phyloP scores from a whole-genome alignment of 2,888 invertebrate genomes.

The Aelia acuminata region DNA sequence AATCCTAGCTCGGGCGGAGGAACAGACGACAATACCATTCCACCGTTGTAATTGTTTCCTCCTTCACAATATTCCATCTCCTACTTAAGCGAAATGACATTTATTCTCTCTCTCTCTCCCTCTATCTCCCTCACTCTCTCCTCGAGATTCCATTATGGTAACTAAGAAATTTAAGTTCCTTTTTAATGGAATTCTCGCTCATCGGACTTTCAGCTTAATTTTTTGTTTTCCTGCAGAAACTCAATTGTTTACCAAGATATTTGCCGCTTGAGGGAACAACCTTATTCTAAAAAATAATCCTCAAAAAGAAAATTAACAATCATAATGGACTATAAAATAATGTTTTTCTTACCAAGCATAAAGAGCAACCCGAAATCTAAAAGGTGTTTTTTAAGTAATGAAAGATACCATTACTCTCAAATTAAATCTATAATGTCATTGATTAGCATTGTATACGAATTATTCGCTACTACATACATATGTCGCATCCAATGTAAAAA shows the following conservation, averaged over 20 bases:
- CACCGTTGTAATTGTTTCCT: slow-evolving; percentile 52
- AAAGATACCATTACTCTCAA: too few species aligned
- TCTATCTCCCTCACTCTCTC: not conserved
- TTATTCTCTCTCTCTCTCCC: slow-evolving; percentile 34
- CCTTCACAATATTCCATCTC: slow-evolving; percentile 54
- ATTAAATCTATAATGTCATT: too few species aligned
- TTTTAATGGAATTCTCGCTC: slow-evolving; percentile 54
- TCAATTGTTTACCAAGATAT: slow-evolving; percentile 14
- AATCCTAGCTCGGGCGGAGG: slow-evolving; percentile 16
- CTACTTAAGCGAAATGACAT: slow-evolving; percentile 58
- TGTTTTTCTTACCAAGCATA: too few species aligned
- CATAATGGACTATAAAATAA: not conserved
- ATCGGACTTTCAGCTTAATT: slow-evolving; percentile 1
- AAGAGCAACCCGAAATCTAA: too few species aligned
- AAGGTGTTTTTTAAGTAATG: too few species aligned
- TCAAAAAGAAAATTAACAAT: not conserved
- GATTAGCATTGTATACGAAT: too few species aligned
- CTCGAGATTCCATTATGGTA: slow-evolving; percentile 54
- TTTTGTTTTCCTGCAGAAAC: not conserved
- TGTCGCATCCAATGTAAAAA: too few species aligned
- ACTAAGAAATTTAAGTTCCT: slow-evolving; percentile 56
- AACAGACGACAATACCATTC: slow-evolving; percentile 44
- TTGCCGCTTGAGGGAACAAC: not conserved
- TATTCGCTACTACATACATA: too few species aligned
- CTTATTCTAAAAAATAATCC: not conserved